Evolutionary conservation across 2,888 invertebrate species (phyloP), one percentile per base, ranked within the genome.

Genomic region (Phlogophora meticulosa): DNA sequence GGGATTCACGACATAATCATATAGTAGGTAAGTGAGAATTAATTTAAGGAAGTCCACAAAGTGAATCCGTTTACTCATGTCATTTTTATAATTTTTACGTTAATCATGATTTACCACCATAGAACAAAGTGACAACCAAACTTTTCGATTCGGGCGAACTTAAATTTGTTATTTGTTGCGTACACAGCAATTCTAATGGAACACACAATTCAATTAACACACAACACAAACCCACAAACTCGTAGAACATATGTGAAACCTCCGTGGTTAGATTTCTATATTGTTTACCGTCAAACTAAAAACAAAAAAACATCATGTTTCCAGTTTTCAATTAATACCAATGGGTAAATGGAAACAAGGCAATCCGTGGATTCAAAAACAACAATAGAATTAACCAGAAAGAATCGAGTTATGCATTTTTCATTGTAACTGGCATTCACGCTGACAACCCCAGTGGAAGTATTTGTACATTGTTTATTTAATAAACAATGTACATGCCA

Each of bases 381-480:
- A 51, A 70, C 51, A 80, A 82, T 80, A 70, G 69, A 78, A 82
- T 80, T 79, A 76, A 58, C 45, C n/a, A 7, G 51, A 49, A 43
- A 56, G 42, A 76, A 72, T 67, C 13, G 46, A 66, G 67, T 72
- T 67, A 69, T 74, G 53, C 57, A 72, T 76, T 74, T 80, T 71
- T 62, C 9, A 56, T 64, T 46, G 15, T 48, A 60, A 53, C 48
- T 63, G 34, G 10, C 17, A 24, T 22, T 22, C 11, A 22, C 40
- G 56, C 60, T 46, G 40, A 60, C 51, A 40, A 59, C 38, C 42
- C 22, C 28, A 7, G 3, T 10, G 34, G 28, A 15, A 32, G 17
- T 17, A 0, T 76, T 58, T 62, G 22, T 38, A 15, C 1, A 10
- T 17, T 43, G 7, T 61, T 52, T 68, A 58, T 65, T 68, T 7